Evolutionary conservation across 2,888 invertebrate species (phyloP), one percentile per base, ranked within the genome.

Genomic region (Copidosoma aretas): DNA sequence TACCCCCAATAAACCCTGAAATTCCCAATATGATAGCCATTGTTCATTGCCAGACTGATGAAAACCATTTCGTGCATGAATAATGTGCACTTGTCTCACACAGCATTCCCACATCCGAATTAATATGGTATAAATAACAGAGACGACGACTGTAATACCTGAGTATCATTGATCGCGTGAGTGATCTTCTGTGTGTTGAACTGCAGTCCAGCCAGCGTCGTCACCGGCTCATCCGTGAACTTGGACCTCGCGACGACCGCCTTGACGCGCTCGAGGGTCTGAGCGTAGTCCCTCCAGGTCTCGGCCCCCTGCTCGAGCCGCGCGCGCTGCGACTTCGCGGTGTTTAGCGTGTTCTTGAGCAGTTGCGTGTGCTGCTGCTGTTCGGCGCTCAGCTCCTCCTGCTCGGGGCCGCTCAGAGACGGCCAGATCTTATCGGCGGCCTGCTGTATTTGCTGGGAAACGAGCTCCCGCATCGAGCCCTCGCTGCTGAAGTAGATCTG

Each of bases 361-460:
- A 91, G 84, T 76, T 94, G 93, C 53, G 91, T 93, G 79, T 93
- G 90, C 74, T 91, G 90, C 73, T 93, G 91, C 74, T 93, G 90
- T 76, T 94, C 93, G 39, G 91, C 89, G 15, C 93, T 92, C 17
- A 96, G 83, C 76, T 93, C 93, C 74, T 94, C 93, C 76, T 95
- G 94, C 77, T 95, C 94, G 22, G 90, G 87, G 10, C 90, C 88
- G 32, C 90, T 90, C 41, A 95, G 84, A 1, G 95, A 94, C 0
- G 94, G 92, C 92, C 94, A 94, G 67, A 95, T 94, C 78, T 92
- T 92, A 77, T 95, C 94, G 0, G 93, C 93, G 1, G 92, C 90
- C 70, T 92, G 91, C 78, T 94, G 93, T 80, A 94, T 92, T 69
- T 91, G 89, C 73, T 92, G 92, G 1, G 92, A 90, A 8, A 94